Evolutionary conservation across 2,113 vertebrate genomes (phyloP).

Genomic region (Anguilla japonica): DNA sequence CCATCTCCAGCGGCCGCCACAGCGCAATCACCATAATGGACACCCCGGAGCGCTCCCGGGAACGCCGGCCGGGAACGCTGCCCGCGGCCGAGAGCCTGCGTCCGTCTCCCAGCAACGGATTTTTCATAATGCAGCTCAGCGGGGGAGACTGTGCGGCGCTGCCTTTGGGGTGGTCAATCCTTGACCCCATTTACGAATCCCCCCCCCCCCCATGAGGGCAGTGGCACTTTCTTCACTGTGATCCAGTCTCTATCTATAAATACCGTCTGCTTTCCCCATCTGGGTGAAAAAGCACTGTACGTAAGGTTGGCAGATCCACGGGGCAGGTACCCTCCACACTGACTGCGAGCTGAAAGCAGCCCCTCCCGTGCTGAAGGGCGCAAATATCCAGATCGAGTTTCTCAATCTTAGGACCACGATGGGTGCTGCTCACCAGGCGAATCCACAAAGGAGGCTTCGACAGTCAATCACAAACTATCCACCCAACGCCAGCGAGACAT

Average conservation of each 20-base stretch:
- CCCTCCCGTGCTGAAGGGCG: not conserved
- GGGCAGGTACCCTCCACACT: not conserved
- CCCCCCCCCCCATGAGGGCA: too few relatives aligned
- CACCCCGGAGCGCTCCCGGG: not conserved
- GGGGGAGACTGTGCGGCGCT: too few relatives aligned
- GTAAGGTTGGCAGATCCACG: not conserved
- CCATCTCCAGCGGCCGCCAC: slow-evolving; percentile 31
- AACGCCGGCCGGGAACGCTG: not conserved
- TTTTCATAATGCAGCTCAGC: not conserved
- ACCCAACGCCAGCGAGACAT: not conserved
- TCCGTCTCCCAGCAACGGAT: not conserved
- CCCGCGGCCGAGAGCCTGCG: not conserved
- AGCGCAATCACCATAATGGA: slow-evolving; percentile 61
- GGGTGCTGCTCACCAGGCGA: not conserved
- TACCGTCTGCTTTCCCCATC: too few relatives aligned
- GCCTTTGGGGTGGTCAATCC: too few relatives aligned
- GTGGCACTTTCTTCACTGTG: too few relatives aligned
- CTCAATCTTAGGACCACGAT: not conserved
- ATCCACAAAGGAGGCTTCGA: not conserved
- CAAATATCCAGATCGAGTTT: not conserved
- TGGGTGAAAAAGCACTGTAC: too few relatives aligned
- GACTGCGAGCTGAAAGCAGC: not conserved
- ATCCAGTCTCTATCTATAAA: too few relatives aligned
- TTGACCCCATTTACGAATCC: too few relatives aligned
- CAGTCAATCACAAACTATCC: not conserved